Evolutionary conservation across 2,113 vertebrate genomes (phyloP).

Genomic region (Sceloporus tristichus): DNA sequence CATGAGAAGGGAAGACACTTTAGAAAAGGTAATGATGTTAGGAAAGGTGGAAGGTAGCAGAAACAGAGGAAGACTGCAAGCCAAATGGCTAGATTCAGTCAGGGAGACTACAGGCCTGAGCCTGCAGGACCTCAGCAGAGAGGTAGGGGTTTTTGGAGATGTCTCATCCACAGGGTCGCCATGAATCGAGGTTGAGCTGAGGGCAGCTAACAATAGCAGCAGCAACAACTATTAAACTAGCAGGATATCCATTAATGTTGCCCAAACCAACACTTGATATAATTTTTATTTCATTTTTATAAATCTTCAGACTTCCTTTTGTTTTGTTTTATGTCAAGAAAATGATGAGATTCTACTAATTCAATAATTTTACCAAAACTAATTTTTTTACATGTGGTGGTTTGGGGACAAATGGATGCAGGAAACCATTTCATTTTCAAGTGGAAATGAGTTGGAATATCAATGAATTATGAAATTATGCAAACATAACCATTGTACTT

Average conservation of each 20-base stretch:
- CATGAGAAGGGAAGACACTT: too few species aligned
- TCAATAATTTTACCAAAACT: background rate
- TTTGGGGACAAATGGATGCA: constrained; percentile 3
- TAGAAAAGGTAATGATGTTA: too few species aligned
- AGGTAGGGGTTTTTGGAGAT: too few species aligned
- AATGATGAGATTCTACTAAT: background rate
- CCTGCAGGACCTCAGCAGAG: too few species aligned
- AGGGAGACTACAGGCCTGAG: too few species aligned
- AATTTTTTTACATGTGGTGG: constrained; percentile 11
- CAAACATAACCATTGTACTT: constrained; percentile 14
- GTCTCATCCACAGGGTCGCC: too few species aligned
- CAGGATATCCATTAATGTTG: background rate
- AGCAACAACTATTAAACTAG: background rate
- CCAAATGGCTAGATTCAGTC: too few species aligned
- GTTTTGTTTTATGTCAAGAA: constrained; percentile 6
- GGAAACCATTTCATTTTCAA: constrained; percentile 22
- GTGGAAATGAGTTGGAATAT: constrained; percentile 16
- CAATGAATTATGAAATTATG: constrained; percentile 33
- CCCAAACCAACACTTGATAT: background rate
- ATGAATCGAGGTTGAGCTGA: too few species aligned
- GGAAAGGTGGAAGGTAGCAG: too few species aligned
- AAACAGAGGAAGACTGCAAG: too few species aligned
- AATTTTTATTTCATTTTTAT: background rate
- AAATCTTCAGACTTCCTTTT: constrained; percentile 1
- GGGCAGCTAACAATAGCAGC: too few species aligned